phyloP scores from a whole-genome alignment of 2,797 vertebrate genomes.

The Anas flavirostris region DNA sequence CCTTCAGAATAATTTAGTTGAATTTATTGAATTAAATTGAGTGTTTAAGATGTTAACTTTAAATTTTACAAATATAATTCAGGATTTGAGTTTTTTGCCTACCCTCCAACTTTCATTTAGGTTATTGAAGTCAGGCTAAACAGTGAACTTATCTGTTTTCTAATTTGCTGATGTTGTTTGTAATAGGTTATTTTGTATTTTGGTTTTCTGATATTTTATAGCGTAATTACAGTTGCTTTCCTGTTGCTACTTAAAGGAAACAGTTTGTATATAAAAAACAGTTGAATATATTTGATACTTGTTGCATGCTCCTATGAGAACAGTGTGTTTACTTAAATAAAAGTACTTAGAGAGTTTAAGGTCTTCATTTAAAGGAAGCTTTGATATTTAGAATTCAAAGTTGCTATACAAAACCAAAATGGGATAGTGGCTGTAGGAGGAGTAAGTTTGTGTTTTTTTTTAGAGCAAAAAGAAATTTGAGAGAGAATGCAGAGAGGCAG shows the following conservation, averaged over 20 bases:
- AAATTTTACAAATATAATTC: not conserved
- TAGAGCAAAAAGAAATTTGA: constrained; percentile 99
- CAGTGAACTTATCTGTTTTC: not conserved
- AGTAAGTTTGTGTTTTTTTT: constrained; percentile 56
- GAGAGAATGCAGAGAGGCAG: constrained; percentile 95
- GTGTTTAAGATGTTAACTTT: not conserved
- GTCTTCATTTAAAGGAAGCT: not conserved
- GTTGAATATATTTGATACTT: not conserved
- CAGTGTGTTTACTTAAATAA: not conserved
- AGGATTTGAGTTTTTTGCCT: not conserved
- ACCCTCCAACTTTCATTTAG: not conserved
- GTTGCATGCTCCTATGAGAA: not conserved
- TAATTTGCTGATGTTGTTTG: not conserved
- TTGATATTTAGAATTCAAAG: constrained; percentile 2
- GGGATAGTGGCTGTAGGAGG: constrained; percentile 2
- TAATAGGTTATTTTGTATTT: not conserved
- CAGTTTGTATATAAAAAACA: not conserved
- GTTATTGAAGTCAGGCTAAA: not conserved
- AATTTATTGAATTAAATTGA: not conserved
- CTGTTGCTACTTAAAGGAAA: not conserved
- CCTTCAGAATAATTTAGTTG: not conserved
- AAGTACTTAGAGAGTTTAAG: not conserved
- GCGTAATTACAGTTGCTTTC: not conserved
- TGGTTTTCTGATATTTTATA: not conserved
- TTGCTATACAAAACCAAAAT: not conserved